phyloP scores from a whole-genome alignment of 1,140 invertebrate species.

The Magallana ariakensis region DNA sequence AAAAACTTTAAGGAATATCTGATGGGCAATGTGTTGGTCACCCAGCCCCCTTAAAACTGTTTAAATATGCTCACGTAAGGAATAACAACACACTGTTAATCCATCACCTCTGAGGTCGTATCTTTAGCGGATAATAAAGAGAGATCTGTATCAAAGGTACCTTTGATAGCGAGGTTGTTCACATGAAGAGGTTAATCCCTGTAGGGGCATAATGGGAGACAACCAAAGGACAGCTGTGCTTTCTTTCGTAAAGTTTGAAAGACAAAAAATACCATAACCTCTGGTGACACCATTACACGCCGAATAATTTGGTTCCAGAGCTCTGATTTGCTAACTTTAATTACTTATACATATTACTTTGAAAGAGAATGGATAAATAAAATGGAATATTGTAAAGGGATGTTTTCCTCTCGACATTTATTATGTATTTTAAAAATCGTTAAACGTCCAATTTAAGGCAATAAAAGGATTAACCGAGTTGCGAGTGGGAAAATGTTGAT shows the following conservation, averaged over 20 bases:
- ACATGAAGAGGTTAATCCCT: conserved; percentile 16
- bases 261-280: conserved; percentile 17
- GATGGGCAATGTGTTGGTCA: too few relatives aligned
- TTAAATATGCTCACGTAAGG: neutral
- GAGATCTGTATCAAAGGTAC: neutral
- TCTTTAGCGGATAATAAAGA: neutral
- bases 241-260: neutral
- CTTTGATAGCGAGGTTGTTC: conserved; percentile 25
- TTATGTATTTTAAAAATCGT: neutral
- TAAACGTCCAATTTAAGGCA: conserved; percentile 17
- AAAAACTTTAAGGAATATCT: too few relatives aligned
- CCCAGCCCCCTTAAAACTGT: too few relatives aligned
- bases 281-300: conserved; percentile 17
- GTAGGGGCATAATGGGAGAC: neutral
- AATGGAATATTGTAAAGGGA: conserved; percentile 13
- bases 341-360: conserved; percentile 18
- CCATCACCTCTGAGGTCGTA: neutral
- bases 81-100: conserved; percentile 11
- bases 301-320: conserved; percentile 35
- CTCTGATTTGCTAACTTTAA: neutral
- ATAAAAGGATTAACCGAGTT: conserved; percentile 34
- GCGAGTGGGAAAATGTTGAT: neutral
- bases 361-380: conserved; percentile 13
- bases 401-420: neutral
- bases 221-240: neutral